Conservation (phyloP, 2,113 vertebrate genomes). For the Brachionichthys hirsutus region DNA sequence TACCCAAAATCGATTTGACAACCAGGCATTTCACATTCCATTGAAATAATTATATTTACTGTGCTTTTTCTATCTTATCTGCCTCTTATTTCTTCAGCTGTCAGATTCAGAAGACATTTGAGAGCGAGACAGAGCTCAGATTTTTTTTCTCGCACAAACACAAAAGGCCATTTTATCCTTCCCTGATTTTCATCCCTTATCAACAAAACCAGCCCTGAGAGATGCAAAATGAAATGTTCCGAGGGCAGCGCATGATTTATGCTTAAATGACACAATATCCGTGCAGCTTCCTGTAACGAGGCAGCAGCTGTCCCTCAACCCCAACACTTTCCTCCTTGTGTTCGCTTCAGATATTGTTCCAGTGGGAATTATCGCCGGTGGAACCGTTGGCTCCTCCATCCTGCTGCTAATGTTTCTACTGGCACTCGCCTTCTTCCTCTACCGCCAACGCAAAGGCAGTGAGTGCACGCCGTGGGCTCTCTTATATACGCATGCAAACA, state of each 20-base stretch:
- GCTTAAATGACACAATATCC: constrained; percentile 17
- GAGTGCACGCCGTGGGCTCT: constrained; percentile 69
- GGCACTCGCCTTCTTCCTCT: constrained; percentile 85
- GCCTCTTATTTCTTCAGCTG: constrained; percentile 47
- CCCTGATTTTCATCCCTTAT: constrained; percentile 45
- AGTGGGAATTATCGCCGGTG: constrained; percentile 86
- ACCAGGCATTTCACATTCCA: constrained; percentile 21
- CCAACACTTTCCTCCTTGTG: constrained; percentile 31
- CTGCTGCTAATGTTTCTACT: constrained; percentile 83
- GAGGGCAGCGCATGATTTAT: constrained; percentile 44
- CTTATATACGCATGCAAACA: constrained; percentile 3
- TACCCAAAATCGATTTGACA: too few relatives aligned
- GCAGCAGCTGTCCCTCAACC: constrained; percentile 54
- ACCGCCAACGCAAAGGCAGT: constrained; percentile 95
- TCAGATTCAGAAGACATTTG: constrained; percentile 50
- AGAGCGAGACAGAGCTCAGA: constrained; percentile 6
- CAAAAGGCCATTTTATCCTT: constrained; percentile 24
- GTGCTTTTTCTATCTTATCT: constrained; percentile 44
- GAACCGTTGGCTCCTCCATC: constrained; percentile 84
- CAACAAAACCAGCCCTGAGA: constrained; percentile 37
- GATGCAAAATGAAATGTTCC: constrained; percentile 29
- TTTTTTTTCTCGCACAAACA: constrained; percentile 28
- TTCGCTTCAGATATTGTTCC: constrained; percentile 84
- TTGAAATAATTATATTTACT: constrained; percentile 40
- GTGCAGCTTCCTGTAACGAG: constrained; percentile 34